These are phyloP conservation scores for Dendrocincla fuliginosa DNA, from an alignment of 2,797 vertebrate species.

Conservation along the genomic window DNA sequence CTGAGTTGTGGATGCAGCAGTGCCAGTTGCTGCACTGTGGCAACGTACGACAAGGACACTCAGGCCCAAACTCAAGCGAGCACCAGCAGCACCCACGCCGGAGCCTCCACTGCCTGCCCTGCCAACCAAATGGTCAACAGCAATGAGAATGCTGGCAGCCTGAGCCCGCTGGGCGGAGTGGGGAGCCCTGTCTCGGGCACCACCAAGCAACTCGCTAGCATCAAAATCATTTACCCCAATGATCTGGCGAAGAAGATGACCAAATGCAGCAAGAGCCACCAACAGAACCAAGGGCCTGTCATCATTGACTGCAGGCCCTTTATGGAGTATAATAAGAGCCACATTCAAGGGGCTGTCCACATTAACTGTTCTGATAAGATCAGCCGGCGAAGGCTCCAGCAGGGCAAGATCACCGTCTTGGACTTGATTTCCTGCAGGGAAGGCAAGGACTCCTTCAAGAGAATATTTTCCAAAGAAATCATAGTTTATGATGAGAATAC, in stretches of 20 bases:
- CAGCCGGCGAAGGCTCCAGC: constrained; percentile 94
- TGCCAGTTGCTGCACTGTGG: constrained; percentile 98
- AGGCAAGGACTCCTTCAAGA: constrained; percentile 95
- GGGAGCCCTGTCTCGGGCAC: constrained; percentile 81
- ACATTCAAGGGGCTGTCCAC: constrained; percentile 96
- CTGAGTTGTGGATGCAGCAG: constrained; percentile 99
- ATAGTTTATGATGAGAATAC: constrained; percentile 98
- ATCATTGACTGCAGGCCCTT: constrained; percentile 98
- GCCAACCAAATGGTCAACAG: constrained; percentile 85
- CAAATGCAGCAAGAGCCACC: constrained; percentile 90
- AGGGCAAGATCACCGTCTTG: constrained; percentile 97
- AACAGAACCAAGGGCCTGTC: constrained; percentile 87
- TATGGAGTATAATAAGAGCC: constrained; percentile 97
- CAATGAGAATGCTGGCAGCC: constrained; percentile 81
- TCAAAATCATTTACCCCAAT: constrained; percentile 92
- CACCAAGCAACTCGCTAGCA: constrained; percentile 80
- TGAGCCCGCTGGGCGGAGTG: constrained; percentile 78
- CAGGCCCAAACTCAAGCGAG: constrained; percentile 85
- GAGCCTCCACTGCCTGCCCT: constrained; percentile 73
- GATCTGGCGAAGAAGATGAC: constrained; percentile 95
- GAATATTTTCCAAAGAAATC: constrained; percentile 99
- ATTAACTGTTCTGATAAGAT: constrained; percentile 99
- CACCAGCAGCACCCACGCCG: constrained; percentile 81
- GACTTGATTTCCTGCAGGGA: constrained; percentile 96
- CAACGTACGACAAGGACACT: constrained; percentile 93